A percentile compares a stretch with the other conserved stretches of the same genome.
These are phyloP conservation scores for Lepidurus packardi DNA, from an alignment of 1,140 invertebrate species.

Conservation along the genomic window DNA sequence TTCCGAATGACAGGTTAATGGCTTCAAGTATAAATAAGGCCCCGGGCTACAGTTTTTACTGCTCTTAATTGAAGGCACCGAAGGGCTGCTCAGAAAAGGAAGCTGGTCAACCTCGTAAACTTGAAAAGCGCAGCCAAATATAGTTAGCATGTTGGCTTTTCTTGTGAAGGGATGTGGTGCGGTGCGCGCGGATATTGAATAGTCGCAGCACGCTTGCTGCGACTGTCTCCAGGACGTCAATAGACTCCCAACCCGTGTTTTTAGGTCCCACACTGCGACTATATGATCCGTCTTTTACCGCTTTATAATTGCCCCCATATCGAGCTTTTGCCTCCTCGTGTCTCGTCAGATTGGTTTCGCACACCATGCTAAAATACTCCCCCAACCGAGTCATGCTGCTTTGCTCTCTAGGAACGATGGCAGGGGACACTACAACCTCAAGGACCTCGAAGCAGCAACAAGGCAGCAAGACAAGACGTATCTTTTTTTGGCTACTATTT, in stretches of 20 bases:
- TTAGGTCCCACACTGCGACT: conserved; percentile 8
- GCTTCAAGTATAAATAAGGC: conserved; percentile 10
- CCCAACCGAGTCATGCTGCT: conserved; percentile 20
- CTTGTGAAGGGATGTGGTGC: conserved; percentile 8
- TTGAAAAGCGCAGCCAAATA: not conserved
- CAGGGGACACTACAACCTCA: conserved; percentile 4
- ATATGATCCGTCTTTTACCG: conserved; percentile 20
- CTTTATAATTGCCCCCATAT: conserved; percentile 22
- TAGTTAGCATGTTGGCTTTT: conserved; percentile 2
- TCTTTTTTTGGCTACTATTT: not conserved
- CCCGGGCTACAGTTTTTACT: not conserved
- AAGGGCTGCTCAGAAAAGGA: not conserved
- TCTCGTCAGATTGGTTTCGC: conserved; percentile 14
- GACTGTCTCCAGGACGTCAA: conserved; percentile 20
- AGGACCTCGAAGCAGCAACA: not conserved
- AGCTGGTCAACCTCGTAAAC: not conserved
- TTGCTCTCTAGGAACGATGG: conserved; percentile 3
- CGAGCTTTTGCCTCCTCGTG: not conserved
- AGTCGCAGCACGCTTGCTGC: conserved; percentile 16
- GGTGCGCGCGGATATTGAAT: conserved; percentile 9
- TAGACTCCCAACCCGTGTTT: not conserved
- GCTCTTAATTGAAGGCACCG: conserved; percentile 5
- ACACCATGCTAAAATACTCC: conserved; percentile 21
- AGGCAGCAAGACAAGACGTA: not conserved
- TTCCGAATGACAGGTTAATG: not conserved